A percentile compares a stretch with the other conserved stretches of the same genome.
Evolutionary conservation across 1,140 invertebrate species (phyloP).

Genomic region (Branchinecta lynchi): DNA sequence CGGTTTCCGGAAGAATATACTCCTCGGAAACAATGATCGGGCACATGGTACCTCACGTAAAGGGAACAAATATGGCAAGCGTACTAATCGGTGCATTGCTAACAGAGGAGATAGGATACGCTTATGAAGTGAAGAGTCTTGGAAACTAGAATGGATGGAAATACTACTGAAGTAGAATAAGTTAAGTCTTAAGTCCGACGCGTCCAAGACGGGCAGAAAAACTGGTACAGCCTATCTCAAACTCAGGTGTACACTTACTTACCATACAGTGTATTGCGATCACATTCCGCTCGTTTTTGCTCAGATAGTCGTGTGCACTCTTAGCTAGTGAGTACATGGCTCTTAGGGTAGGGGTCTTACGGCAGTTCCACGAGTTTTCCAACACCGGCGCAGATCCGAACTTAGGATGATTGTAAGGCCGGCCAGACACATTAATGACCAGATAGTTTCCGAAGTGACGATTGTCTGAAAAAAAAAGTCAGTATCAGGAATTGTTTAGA

Average conservation of each 20-base stretch:
- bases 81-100: too few species aligned
- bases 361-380: slow-evolving; percentile 41
- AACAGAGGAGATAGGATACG: too few species aligned
- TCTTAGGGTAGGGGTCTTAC: slow-evolving; percentile 55
- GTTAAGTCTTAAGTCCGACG: too few species aligned
- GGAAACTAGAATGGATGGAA: too few species aligned
- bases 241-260: slow-evolving; percentile 30
- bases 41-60: too few species aligned
- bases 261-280: slow-evolving; percentile 75
- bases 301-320: slow-evolving; percentile 71
- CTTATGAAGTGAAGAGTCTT: too few species aligned
- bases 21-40: too few species aligned
- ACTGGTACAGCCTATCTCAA: neutral
- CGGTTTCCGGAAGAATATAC: too few species aligned
- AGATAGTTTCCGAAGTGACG: slow-evolving; percentile 59
- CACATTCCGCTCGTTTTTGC: slow-evolving; percentile 59
- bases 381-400: slow-evolving; percentile 39
- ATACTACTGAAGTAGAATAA: too few species aligned
- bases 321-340: slow-evolving; percentile 61
- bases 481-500: too few species aligned
- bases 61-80: too few species aligned
- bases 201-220: neutral
- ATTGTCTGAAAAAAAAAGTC: slow-evolving; percentile 31
- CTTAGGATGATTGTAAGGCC: slow-evolving; percentile 39
- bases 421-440: slow-evolving; percentile 62